phyloP scores from a whole-genome alignment of 2,113 vertebrate genomes.

The Lutjanus erythropterus region DNA sequence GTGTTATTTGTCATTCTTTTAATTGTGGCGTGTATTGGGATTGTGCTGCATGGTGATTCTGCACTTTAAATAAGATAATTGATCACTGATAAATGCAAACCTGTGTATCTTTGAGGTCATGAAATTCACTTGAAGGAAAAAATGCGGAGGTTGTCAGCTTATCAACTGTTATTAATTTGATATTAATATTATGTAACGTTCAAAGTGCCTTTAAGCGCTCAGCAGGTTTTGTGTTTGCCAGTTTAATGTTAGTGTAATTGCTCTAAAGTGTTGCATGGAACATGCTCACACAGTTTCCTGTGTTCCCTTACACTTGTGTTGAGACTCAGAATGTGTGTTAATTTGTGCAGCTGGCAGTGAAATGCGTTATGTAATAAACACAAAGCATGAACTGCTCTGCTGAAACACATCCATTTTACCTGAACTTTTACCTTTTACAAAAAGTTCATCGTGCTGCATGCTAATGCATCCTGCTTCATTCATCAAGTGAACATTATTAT shows the following conservation, averaged over 20 bases:
- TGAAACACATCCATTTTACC: neutral
- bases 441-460: neutral
- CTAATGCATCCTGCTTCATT: neutral
- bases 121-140: neutral
- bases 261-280: neutral
- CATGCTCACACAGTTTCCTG: neutral
- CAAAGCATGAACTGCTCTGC: neutral
- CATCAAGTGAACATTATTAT: neutral
- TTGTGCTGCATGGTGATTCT: too few species aligned
- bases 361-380: slow-evolving; percentile 25
- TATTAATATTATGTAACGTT: neutral
- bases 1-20: too few species aligned
- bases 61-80: too few species aligned
- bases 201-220: neutral
- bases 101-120: neutral
- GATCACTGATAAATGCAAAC: neutral
- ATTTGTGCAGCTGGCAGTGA: slow-evolving; percentile 16
- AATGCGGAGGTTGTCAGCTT: neutral
- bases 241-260: neutral
- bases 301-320: neutral
- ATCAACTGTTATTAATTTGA: too few species aligned
- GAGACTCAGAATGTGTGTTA: neutral
- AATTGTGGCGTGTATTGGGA: too few species aligned
- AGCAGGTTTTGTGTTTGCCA: neutral
- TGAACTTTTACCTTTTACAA: neutral